Evolutionary conservation across 2,888 invertebrate genomes (phyloP).

Genomic region (Drosophila ezoana): DNA sequence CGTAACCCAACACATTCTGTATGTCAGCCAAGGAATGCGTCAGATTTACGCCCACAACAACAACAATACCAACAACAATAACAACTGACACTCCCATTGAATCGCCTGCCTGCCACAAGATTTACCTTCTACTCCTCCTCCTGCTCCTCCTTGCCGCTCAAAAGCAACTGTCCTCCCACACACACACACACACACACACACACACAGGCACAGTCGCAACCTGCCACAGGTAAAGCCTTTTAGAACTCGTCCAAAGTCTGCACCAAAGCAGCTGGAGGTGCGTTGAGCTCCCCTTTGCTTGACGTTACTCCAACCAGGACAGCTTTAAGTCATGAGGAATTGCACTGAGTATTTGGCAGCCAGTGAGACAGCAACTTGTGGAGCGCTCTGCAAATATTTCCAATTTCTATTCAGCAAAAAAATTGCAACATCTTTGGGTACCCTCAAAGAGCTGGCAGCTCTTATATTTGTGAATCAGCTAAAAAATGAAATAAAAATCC

Average conservation of each 20-base stretch:
- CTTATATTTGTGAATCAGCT: not conserved
- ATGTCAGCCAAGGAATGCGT: conserved; percentile 15
- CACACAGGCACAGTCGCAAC: no score
- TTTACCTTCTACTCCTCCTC: not conserved
- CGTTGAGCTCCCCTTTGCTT: not conserved
- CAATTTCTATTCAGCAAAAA: not conserved
- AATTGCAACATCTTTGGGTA: not conserved
- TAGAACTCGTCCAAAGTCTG: conserved; percentile 1
- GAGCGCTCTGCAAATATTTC: not conserved
- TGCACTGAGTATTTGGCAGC: not conserved
- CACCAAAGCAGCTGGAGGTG: conserved; percentile 9
- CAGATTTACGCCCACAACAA: not conserved
- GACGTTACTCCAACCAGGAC: not conserved
- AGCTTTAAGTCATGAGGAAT: not conserved
- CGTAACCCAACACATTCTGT: not conserved
- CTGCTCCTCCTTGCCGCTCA: not conserved
- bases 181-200: not conserved
- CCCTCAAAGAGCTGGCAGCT: not conserved
- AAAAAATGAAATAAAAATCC: not conserved
- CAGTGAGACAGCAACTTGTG: no score
- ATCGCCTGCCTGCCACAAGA: conserved; percentile 4
- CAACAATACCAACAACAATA: not conserved
- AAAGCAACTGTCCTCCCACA: conserved; percentile 2
- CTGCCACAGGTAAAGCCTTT: conserved; percentile 9
- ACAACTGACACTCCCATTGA: not conserved